Evolutionary conservation across 2,797 vertebrate genomes (phyloP), one percentile per base, ranked within the genome.

Genomic region (Protosalanx chinensis): DNA sequence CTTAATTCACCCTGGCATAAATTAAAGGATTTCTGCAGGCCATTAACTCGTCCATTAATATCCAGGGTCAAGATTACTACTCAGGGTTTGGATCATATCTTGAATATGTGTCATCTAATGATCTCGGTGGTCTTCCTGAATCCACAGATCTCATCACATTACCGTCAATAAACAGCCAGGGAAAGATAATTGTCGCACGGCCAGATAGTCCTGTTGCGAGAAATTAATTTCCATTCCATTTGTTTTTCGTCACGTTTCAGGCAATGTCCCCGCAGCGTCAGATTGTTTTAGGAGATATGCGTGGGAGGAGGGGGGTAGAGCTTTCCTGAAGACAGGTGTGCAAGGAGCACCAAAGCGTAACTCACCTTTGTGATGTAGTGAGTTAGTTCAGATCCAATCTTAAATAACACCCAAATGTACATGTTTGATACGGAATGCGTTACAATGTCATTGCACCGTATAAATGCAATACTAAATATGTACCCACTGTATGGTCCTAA

Each of bases 11-110:
- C 88, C 88, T 88, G 88, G 90, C 92, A 93, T 92, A 93, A 93
- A 93, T 93, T 92, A 93, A 91, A 92, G 88, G 87, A 90, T 92
- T 91, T 91, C 91, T 91, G 86, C 90, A 90, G 90, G 90, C 91
- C 90, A 93, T 93, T 93, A 93, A 90, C 89, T 89, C 87, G 87
- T 90, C 91, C 91, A 92, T 93, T 93, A 93, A 93, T 93, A 93
- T 85, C 82, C 81, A 81, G 87, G 91, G 91, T 93, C 92, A 93
- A 90, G 90, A 92, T 89, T 90, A 92, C 89, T 91, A 92, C 90
- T 86, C 86, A 79, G 88, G 91, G 89, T 93, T 90, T 92, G 82
- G 88, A 86, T 86, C 41, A 90, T 92, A 92, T 91, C 89, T 92
- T 87, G 84, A 81, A 87, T 86, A 91, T 77, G 83, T 91, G 88